Percentiles rank a stretch among this genome's conserved stretches.
These are phyloP conservation scores for Tipula lateralis DNA, from an alignment of 2,888 invertebrate species.

Conservation along the genomic window DNA sequence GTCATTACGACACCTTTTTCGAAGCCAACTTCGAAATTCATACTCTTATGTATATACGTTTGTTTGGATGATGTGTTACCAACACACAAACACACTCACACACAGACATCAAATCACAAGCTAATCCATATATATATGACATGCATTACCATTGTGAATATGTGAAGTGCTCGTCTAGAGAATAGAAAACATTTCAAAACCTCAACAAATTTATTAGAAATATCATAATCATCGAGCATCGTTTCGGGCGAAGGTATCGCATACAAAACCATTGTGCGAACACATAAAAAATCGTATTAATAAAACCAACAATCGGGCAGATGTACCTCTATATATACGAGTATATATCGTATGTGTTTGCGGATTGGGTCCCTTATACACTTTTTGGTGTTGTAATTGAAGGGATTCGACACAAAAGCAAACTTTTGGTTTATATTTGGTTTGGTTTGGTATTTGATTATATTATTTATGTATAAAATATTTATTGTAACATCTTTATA, in stretches of 20 bases:
- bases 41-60: background rate
- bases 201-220: conserved; percentile 12
- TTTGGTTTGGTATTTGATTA: conserved; percentile 13
- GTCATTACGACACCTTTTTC: background rate
- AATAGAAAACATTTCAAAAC: background rate
- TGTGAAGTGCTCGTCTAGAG: background rate
- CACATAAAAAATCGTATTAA: conserved; percentile 1
- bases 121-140: conserved; percentile 7
- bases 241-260: background rate
- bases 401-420: no score
- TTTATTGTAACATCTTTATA: background rate
- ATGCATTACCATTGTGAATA: background rate
- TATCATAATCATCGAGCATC: background rate
- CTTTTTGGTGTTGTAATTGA: background rate
- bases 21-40: background rate
- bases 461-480: background rate
- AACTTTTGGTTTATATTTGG: background rate
- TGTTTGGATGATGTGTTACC: background rate
- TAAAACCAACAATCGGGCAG: conserved; percentile 24
- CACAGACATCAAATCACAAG: background rate
- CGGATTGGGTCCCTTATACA: background rate
- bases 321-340: background rate
- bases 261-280: background rate
- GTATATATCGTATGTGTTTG: background rate
- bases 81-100: no score